Evolutionary conservation across 1,140 invertebrate genomes (phyloP).

Genomic region (Cardiocondyla obscurior): DNA sequence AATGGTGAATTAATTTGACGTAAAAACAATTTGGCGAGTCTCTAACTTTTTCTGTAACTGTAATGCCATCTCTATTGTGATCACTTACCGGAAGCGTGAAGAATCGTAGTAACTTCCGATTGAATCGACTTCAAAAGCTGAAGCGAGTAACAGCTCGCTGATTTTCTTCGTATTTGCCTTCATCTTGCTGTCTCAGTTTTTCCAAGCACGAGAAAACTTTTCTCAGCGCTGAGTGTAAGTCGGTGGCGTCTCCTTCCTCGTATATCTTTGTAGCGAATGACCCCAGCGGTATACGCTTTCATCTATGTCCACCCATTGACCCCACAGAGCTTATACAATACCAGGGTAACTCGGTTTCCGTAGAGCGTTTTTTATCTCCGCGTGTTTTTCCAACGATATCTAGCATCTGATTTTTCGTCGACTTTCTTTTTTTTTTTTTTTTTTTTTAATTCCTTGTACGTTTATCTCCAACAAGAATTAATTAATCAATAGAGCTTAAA

Average conservation of each 20-base stretch:
- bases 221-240: neutral
- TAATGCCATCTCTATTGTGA: neutral
- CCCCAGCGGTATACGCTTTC: slow-evolving; percentile 7
- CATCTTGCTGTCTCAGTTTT: neutral
- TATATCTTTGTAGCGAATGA: slow-evolving; percentile 37
- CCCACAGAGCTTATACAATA: neutral
- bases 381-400: neutral
- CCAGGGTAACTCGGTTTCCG: slow-evolving; percentile 5
- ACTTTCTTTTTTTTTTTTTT: too few species aligned
- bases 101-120: neutral
- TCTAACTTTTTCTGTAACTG: neutral
- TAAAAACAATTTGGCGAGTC: neutral
- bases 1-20: neutral
- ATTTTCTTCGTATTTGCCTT: neutral
- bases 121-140: neutral
- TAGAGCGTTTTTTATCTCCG: neutral
- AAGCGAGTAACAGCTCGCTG: neutral
- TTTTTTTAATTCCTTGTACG: too few species aligned
- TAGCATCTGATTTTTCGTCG: neutral
- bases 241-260: neutral
- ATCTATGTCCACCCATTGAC: slow-evolving; percentile 44
- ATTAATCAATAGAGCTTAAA: neutral
- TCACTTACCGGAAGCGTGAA: neutral
- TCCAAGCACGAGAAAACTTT: neutral
- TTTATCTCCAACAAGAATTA: neutral